phyloP scores from a whole-genome alignment of 2,113 vertebrate species.

The Pyxicephalus adspersus region DNA sequence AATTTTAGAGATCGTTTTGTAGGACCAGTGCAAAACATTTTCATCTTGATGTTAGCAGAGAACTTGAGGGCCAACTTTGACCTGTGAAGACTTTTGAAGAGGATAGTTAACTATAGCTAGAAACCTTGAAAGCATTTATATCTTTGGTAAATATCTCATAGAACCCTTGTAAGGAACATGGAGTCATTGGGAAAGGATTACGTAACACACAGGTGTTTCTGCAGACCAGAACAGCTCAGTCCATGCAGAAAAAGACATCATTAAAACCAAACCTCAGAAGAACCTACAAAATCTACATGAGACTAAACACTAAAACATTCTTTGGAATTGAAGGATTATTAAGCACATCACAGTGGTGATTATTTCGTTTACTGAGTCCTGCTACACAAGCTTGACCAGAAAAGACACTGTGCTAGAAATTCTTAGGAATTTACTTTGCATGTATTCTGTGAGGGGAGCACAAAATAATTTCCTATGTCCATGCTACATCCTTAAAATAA shows the following conservation, averaged over 20 bases:
- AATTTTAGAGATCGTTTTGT: background rate
- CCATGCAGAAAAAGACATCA: constrained; percentile 58
- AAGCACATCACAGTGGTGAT: constrained; percentile 39
- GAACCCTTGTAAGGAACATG: constrained; percentile 45
- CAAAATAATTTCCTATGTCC: background rate
- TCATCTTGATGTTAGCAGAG: background rate
- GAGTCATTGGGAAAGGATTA: constrained; percentile 52
- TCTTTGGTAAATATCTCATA: constrained; percentile 40
- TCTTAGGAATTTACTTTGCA: background rate
- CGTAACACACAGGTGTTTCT: constrained; percentile 64
- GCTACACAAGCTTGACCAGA: background rate
- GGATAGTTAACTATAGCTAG: constrained; percentile 18
- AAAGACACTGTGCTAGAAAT: constrained; percentile 31
- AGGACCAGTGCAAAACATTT: background rate
- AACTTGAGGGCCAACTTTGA: background rate
- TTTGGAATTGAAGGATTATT: constrained; percentile 42
- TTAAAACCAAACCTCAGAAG: constrained; percentile 53
- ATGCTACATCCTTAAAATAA: constrained; percentile 29
- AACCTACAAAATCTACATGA: constrained; percentile 46
- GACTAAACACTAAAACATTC: constrained; percentile 54
- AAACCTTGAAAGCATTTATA: constrained; percentile 31
- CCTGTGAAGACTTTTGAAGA: background rate
- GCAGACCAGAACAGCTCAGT: constrained; percentile 61
- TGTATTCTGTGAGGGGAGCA: background rate
- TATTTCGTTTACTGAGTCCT: constrained; percentile 30